Percentiles rank a stretch among this genome's conserved stretches.
Conservation (phyloP, 2,113 vertebrate species). For the Desmodus rotundus region DNA sequence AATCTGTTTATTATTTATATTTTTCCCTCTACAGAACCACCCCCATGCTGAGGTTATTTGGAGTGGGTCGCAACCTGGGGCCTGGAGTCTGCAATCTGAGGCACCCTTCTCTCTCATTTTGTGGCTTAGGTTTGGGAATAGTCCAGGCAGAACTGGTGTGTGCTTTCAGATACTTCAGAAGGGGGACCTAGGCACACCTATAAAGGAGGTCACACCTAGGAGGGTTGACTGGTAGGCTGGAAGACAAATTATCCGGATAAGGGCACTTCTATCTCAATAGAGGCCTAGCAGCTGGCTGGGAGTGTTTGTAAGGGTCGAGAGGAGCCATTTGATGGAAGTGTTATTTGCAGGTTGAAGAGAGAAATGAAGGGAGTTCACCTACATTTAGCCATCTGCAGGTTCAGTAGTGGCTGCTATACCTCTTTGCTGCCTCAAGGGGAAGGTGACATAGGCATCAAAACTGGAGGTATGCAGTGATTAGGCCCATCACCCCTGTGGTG, state of each 20-base stretch:
- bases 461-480: conserved; percentile 66
- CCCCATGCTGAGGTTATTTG: conserved; percentile 27
- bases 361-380: conserved; percentile 27
- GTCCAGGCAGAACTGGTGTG: conserved; percentile 25
- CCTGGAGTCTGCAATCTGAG: conserved; percentile 1
- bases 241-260: conserved; percentile 36
- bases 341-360: conserved; percentile 40
- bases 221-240: conserved; percentile 40
- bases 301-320: neutral
- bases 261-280: conserved; percentile 54
- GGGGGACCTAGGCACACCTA: neutral
- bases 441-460: conserved; percentile 74
- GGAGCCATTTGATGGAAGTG: conserved; percentile 1
- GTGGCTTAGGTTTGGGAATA: conserved; percentile 11
- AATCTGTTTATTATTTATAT: conserved; percentile 57
- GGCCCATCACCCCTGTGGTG: conserved; percentile 65
- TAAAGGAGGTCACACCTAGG: conserved; percentile 8
- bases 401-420: conserved; percentile 72
- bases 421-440: conserved; percentile 64
- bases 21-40: conserved; percentile 43
- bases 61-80: neutral
- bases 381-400: conserved; percentile 64
- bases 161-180: neutral
- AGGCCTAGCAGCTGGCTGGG: neutral
- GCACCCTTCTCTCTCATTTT: neutral